Evolutionary conservation across 2,888 invertebrate genomes (phyloP).

Genomic region (Lithosia quadra): DNA sequence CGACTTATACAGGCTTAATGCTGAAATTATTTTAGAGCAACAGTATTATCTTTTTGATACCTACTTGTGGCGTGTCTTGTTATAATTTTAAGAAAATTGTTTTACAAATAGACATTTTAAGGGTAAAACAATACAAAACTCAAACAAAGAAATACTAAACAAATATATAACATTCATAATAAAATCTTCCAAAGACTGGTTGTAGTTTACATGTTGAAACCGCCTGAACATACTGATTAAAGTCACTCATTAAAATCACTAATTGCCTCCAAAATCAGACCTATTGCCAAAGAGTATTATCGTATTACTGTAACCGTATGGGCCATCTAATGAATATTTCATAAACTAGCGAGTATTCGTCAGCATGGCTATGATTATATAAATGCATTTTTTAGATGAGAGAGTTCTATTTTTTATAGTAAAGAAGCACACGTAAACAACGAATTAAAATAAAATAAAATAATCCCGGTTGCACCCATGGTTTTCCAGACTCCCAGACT

Average conservation of each 20-base stretch:
- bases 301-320: no score
- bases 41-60: neutral
- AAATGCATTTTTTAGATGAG: no score
- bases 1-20: slow-evolving; percentile 30
- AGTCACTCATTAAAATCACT: neutral
- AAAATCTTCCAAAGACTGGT: no score
- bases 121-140: neutral
- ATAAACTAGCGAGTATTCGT: no score
- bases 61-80: no score
- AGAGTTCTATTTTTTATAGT: no score
- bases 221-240: neutral
- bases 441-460: no score
- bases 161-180: no score
- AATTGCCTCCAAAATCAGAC: neutral
- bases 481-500: neutral
- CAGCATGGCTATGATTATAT: no score
- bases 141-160: neutral
- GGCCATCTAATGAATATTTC: no score
- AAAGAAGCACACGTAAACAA: no score
- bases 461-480: neutral
- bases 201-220: neutral
- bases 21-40: slow-evolving; percentile 19
- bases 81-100: neutral
- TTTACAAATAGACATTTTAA: neutral
- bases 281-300: no score